Percentiles rank a stretch among this genome's conserved stretches.
Conservation (phyloP, 2,888 invertebrate species). For the Scaptomyza parva region DNA sequence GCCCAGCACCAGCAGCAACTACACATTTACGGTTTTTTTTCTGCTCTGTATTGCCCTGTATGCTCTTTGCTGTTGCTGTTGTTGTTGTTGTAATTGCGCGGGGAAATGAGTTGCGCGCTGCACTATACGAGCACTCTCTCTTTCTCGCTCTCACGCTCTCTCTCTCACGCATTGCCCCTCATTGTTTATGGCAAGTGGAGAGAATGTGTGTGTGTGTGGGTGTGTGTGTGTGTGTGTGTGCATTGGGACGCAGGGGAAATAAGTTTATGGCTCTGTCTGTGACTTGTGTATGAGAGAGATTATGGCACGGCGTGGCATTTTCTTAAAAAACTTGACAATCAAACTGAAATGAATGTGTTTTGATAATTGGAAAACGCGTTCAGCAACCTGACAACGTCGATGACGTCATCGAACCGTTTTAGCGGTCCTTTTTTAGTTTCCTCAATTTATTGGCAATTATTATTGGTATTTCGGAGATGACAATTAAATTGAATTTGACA, state of each 20-base stretch:
- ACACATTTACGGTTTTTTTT: constrained; percentile 26
- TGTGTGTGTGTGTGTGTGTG: constrained; percentile 34
- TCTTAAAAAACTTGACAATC: constrained; percentile 21
- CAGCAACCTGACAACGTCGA: constrained; percentile 47
- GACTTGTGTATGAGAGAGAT: constrained; percentile 6
- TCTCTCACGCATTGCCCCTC: constrained; percentile 50
- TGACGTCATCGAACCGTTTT: constrained; percentile 29
- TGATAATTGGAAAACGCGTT: constrained; percentile 70
- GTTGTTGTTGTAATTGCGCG: constrained; percentile 49
- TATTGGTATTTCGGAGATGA: constrained; percentile 39
- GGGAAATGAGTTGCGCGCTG: constrained; percentile 50
- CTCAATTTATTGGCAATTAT: constrained; percentile 44
- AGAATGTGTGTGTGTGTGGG: constrained; percentile 4
- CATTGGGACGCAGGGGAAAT: constrained; percentile 62
- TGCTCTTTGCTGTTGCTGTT: constrained; percentile 39
- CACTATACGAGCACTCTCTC: constrained; percentile 20
- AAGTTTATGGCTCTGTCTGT: constrained; percentile 43
- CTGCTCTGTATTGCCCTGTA: constrained; percentile 41
- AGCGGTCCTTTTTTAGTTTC: background rate
- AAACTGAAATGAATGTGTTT: constrained; percentile 60
- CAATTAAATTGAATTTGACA: constrained; percentile 84
- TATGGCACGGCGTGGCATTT: constrained; percentile 15
- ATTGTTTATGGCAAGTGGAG: constrained; percentile 66
- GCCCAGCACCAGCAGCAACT: constrained; percentile 8
- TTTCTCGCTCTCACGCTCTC: constrained; percentile 14